These are phyloP conservation scores for Phengaris arion DNA, from an alignment of 2,888 invertebrate species.

Conservation along the genomic window DNA sequence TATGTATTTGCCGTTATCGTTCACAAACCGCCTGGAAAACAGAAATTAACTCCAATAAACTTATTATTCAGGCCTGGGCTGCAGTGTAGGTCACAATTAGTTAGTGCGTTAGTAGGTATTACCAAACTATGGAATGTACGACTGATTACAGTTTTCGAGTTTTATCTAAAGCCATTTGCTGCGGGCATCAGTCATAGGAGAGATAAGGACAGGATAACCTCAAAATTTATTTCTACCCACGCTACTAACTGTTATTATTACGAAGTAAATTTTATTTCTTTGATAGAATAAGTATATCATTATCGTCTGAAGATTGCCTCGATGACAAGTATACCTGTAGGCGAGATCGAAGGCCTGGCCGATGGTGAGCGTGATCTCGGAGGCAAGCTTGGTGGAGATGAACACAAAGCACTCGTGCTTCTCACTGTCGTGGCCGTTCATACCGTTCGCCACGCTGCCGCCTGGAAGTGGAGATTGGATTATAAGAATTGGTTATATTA, in stretches of 20 bases:
- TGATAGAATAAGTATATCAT: too few relatives aligned
- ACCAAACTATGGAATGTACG: too few relatives aligned
- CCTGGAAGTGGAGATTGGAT: conserved; percentile 41
- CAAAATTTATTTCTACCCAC: too few relatives aligned
- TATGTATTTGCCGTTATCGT: conserved; percentile 92
- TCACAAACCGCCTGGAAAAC: conserved; percentile 89
- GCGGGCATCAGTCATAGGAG: too few relatives aligned
- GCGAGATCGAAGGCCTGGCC: conserved; percentile 99
- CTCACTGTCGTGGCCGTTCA: conserved; percentile 78
- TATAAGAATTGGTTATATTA: not conserved
- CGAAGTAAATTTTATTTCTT: too few relatives aligned
- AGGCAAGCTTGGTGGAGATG: conserved; percentile 97
- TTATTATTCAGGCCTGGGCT: not conserved
- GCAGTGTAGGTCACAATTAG: too few relatives aligned
- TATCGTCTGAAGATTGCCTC: too few relatives aligned
- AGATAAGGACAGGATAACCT: too few relatives aligned
- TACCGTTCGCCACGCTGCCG: conserved; percentile 59
- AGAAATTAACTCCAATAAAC: not conserved
- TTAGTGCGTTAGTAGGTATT: too few relatives aligned
- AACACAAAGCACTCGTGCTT: conserved; percentile 98
- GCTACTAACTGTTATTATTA: too few relatives aligned
- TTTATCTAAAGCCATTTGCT: too few relatives aligned
- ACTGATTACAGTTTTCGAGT: too few relatives aligned
- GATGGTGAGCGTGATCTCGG: conserved; percentile 98
- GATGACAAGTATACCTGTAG: conserved; percentile 81